Evolutionary conservation across 2,797 vertebrate genomes (phyloP), one percentile per base, ranked within the genome.

Genomic region (Falco berigora): DNA sequence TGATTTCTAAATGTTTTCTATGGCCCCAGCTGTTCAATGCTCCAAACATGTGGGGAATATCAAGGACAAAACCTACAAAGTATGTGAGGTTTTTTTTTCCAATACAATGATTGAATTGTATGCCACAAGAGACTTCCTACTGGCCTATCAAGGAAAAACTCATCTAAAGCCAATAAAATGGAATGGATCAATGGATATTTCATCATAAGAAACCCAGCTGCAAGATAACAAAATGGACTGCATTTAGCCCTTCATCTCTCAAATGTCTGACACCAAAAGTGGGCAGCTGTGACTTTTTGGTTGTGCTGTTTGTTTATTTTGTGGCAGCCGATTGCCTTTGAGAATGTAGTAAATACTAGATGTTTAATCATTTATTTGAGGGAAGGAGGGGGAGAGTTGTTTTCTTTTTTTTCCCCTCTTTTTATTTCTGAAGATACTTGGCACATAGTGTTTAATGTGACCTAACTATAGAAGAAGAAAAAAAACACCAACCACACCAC

Each of bases 171-270:
- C 92, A 82, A 59, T 88, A 80, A 83, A 40, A 47, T 17, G 25
- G 91, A 92, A 63, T 34, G 53, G 86, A 86, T 96, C 91, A 40
- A 91, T 89, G 71, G 95, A 80, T 93, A 88, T 94, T 94, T 94
- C 95, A 96, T 94, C 88, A 96, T 63, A 77, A 25, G 24, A 92
- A 94, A 87, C 67, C 78, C 94, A 94, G 92, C 80, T 97, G 91
- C 89, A 79, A 50, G 68, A 78, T 47, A 86, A 61, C 56, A 91
- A 85, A 83, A 93, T 78, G 66, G 58, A 50, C 93, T 73, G 15
- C n/a, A 47, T 92, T 86, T 94, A 68, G 38, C 27, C 23, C 77
- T 71, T 84, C 67, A 25, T 83, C 50, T 87, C 80, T 90, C 77
- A 81, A 80, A 69, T 63, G 56, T 66, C 63, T 87, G 42, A 64